Evolutionary conservation across 2,113 vertebrate genomes (phyloP).

Genomic region (Pollachius pollachius): DNA sequence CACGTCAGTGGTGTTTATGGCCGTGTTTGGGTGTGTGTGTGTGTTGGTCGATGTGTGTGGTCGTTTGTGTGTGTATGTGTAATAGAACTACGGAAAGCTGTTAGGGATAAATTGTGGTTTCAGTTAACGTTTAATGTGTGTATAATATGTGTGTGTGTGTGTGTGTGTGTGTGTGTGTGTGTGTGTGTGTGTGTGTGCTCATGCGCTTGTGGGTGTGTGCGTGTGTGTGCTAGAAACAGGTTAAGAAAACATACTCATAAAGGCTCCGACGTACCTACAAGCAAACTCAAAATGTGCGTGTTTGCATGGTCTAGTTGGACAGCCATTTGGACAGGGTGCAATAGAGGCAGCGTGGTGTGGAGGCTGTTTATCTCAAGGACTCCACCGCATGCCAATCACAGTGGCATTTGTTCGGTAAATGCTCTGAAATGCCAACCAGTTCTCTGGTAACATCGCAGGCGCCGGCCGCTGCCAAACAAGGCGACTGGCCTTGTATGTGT

Average conservation of each 20-base stretch:
- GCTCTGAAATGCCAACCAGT: conserved; percentile 43
- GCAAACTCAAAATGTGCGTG: too few species aligned
- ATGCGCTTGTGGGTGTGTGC: conserved; percentile 3
- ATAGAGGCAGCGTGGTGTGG: too few species aligned
- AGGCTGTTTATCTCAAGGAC: conserved; percentile 2
- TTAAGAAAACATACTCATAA: conserved; percentile 7
- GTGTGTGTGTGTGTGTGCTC: background rate
- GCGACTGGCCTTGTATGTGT: conserved; percentile 20
- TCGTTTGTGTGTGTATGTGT: background rate
- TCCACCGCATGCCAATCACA: conserved; percentile 38
- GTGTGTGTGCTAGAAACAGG: conserved; percentile 4
- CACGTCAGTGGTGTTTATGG: background rate
- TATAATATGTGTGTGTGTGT: too few species aligned
- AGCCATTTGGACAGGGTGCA: too few species aligned
- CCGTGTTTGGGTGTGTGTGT: background rate
- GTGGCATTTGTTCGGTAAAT: conserved; percentile 59
- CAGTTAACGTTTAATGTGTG: too few species aligned
- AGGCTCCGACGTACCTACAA: too few species aligned
- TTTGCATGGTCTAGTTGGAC: too few species aligned
- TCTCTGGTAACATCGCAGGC: conserved; percentile 34
- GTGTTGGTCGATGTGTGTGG: background rate
- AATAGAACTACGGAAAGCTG: too few species aligned
- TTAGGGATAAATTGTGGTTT: too few species aligned
- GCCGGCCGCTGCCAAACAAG: conserved; percentile 22
- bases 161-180: background rate